Conservation (phyloP, 2,888 invertebrate genomes). For the Aspidiotus rigidus region DNA sequence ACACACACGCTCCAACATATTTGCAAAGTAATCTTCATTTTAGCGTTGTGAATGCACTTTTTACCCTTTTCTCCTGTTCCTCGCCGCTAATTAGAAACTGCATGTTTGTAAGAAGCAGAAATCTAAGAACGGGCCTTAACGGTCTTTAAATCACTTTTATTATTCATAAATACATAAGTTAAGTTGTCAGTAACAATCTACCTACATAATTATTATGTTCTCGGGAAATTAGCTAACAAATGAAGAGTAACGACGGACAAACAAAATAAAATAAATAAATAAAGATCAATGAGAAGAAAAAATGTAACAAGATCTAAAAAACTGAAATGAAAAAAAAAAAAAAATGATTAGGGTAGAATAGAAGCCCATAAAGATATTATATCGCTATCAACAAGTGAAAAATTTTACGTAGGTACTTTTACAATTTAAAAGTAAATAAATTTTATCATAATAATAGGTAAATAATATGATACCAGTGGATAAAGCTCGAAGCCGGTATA, state of each 20-base stretch:
- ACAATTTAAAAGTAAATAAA: conserved; percentile 4
- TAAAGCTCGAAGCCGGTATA: too few species aligned
- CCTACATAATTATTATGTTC: conserved; percentile 15
- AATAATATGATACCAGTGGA: conserved; percentile 13
- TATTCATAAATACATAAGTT: conserved; percentile 25
- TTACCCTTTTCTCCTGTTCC: too few species aligned
- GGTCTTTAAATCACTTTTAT: conserved; percentile 28
- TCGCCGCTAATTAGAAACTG: too few species aligned
- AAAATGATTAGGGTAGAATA: conserved; percentile 14
- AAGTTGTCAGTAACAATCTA: conserved; percentile 28
- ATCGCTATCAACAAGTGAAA: background rate
- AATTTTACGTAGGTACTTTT: background rate
- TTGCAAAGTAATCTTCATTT: too few species aligned
- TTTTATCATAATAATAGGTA: conserved; percentile 15
- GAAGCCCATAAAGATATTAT: conserved; percentile 12
- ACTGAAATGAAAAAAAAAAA: conserved; percentile 13
- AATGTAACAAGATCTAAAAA: conserved; percentile 7
- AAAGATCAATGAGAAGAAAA: conserved; percentile 15
- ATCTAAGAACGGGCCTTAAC: background rate
- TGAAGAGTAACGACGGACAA: conserved; percentile 26
- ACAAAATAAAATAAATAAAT: conserved; percentile 22
- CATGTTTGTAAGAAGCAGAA: too few species aligned
- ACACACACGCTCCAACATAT: too few species aligned
- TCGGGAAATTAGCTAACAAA: conserved; percentile 30
- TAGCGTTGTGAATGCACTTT: too few species aligned